These are phyloP conservation scores for Pycnonotus jocosus DNA, from an alignment of 2,113 vertebrate species.

Conservation along the genomic window DNA sequence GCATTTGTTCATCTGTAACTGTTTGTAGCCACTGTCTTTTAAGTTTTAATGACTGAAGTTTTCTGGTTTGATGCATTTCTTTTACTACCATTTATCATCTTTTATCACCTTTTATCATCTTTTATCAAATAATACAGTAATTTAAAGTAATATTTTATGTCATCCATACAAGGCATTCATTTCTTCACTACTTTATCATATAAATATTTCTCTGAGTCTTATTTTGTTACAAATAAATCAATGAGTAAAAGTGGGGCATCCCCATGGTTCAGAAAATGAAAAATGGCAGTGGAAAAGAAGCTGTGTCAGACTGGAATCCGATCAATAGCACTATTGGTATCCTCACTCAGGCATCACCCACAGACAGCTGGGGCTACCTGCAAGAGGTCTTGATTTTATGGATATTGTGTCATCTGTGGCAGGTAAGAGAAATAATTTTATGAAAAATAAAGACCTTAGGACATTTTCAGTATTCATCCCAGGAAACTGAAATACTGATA, in stretches of 20 bases:
- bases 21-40: neutral
- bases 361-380: neutral
- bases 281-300: neutral
- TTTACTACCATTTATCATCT: neutral
- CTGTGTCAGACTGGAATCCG: neutral
- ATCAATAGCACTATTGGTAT: neutral
- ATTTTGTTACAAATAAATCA: neutral
- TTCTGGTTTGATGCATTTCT: neutral
- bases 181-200: neutral
- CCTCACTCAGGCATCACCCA: neutral
- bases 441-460: neutral
- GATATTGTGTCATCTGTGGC: neutral
- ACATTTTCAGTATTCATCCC: neutral
- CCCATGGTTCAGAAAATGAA: neutral
- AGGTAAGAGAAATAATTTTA: neutral
- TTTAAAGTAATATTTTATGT: neutral
- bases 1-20: neutral
- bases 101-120: neutral
- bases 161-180: neutral
- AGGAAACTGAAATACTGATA: neutral
- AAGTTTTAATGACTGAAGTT: neutral
- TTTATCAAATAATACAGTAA: neutral
- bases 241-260: neutral
- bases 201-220: neutral
- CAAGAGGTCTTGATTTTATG: neutral